Conservation (phyloP, 2,888 invertebrate genomes). For the Gibbula magus region DNA sequence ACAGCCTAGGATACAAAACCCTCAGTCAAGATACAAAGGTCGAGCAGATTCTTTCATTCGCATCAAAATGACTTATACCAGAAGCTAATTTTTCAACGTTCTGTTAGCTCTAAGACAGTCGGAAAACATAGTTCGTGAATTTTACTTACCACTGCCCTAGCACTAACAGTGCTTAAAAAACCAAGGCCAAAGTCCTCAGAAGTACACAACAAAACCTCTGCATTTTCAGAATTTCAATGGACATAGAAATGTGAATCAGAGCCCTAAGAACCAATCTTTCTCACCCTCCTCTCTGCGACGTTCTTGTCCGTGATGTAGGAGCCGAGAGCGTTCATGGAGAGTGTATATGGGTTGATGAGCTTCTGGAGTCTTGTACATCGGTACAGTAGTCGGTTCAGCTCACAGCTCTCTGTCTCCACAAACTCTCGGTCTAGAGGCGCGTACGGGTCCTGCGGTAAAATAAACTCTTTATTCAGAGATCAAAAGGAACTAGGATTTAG, state of each 20-base stretch:
- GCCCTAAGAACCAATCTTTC: not conserved
- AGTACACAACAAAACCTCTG: not conserved
- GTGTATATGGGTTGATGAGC: slow-evolving; percentile 69
- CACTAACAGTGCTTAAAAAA: not conserved
- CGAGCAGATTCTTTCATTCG: no score
- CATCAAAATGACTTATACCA: not conserved
- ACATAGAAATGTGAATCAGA: not conserved
- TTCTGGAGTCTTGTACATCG: slow-evolving; percentile 67
- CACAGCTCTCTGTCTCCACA: slow-evolving; percentile 46
- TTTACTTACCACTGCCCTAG: no score
- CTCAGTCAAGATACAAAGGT: not conserved
- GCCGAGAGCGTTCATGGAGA: slow-evolving; percentile 67
- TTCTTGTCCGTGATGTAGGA: slow-evolving; percentile 50
- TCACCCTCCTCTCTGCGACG: slow-evolving; percentile 63
- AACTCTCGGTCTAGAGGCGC: slow-evolving; percentile 51
- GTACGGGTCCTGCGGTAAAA: slow-evolving; percentile 41
- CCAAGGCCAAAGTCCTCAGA: not conserved
- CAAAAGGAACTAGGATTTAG: not conserved
- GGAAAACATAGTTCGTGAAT: no score
- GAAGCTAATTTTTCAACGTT: not conserved
- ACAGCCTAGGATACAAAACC: slow-evolving; percentile 57
- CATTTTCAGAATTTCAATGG: not conserved
- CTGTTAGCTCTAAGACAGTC: no score
- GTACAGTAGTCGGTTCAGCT: slow-evolving; percentile 61
- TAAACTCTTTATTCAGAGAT: not conserved